phyloP scores from a whole-genome alignment of 1,140 invertebrate species.

The Nylanderia fulva region DNA sequence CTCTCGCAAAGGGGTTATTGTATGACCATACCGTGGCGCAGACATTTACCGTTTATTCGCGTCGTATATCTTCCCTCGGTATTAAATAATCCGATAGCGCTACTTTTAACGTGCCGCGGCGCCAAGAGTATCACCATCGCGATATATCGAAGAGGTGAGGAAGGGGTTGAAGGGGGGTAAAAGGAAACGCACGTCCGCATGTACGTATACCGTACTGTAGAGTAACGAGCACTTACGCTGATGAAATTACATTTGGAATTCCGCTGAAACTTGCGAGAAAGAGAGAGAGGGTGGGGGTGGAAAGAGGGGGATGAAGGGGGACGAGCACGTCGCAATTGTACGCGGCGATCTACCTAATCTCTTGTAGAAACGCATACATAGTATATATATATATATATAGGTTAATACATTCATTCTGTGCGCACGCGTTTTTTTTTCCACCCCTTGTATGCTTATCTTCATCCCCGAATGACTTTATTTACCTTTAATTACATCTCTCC shows the following conservation, averaged over 20 bases:
- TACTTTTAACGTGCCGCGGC: constrained; percentile 30
- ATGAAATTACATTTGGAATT: constrained; percentile 60
- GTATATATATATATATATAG: no score
- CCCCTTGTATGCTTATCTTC: neutral
- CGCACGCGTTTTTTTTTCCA: neutral
- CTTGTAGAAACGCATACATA: constrained; percentile 20
- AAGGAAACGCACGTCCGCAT: neutral
- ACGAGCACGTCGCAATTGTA: constrained; percentile 1
- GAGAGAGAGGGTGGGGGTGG: no score
- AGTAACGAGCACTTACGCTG: constrained; percentile 53
- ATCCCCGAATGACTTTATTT: constrained; percentile 22
- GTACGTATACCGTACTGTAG: neutral
- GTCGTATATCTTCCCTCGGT: neutral
- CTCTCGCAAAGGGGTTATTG: no score
- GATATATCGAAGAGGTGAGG: constrained; percentile 12
- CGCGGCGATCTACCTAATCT: neutral
- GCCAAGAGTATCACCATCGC: neutral
- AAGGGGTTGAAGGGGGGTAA: no score
- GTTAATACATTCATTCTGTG: neutral
- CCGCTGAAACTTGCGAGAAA: neutral
- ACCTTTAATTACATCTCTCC: constrained; percentile 57
- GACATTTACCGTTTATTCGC: neutral
- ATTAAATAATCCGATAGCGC: constrained; percentile 51
- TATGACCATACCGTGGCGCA: constrained; percentile 8
- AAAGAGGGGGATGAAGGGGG: neutral